Evolutionary conservation across 2,888 invertebrate genomes (phyloP).

Genomic region (Drepana falcataria): DNA sequence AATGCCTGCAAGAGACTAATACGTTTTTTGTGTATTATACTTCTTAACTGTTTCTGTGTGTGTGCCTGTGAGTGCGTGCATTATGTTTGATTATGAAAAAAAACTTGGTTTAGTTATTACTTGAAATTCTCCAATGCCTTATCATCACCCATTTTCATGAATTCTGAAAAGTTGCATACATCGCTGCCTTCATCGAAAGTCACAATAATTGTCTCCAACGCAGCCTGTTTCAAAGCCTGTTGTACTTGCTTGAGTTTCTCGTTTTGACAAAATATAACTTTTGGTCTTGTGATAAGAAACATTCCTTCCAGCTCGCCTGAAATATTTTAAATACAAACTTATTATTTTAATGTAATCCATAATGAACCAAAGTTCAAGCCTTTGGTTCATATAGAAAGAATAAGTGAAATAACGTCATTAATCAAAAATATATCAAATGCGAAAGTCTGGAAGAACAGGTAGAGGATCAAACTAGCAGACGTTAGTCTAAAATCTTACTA

Average conservation of each 20-base stretch:
- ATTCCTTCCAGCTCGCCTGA: constrained; percentile 34
- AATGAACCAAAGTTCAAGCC: too few relatives aligned
- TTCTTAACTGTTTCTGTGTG: too few relatives aligned
- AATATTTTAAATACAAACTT: constrained; percentile 7
- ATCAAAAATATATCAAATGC: too few relatives aligned
- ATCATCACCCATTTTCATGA: constrained; percentile 24
- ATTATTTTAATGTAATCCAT: too few relatives aligned
- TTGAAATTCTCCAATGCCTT: constrained; percentile 21
- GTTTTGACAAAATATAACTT: constrained; percentile 43
- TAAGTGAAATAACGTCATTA: too few relatives aligned
- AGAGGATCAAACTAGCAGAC: too few relatives aligned
- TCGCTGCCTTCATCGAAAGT: constrained; percentile 35
- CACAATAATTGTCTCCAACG: constrained; percentile 25
- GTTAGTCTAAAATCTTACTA: too few relatives aligned
- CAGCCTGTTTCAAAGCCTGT: constrained; percentile 25
- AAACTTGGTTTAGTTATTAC: constrained; percentile 13
- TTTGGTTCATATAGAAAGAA: too few relatives aligned
- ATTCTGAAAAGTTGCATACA: constrained; percentile 27
- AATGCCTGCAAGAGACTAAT: too few relatives aligned
- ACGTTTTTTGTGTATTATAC: too few relatives aligned
- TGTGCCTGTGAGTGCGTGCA: too few relatives aligned
- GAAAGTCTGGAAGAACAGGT: too few relatives aligned
- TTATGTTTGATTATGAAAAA: neutral
- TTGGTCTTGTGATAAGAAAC: constrained; percentile 30
- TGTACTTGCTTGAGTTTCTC: constrained; percentile 30